Evolutionary conservation across 2,888 invertebrate genomes (phyloP), one percentile per base, ranked within the genome.

Genomic region (Exocentrus adspersus): DNA sequence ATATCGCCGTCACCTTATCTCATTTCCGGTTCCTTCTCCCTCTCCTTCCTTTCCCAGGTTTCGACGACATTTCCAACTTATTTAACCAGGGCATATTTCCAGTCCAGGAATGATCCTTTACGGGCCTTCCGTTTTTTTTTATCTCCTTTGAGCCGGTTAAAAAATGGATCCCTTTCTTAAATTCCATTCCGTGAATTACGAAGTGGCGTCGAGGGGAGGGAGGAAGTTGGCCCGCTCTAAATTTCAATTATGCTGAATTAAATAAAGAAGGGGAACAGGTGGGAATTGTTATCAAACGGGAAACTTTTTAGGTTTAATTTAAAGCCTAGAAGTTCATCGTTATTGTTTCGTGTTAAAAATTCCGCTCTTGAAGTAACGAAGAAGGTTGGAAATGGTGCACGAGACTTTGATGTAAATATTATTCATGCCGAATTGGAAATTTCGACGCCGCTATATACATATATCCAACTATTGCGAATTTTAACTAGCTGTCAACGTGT

Each of bases 1-100:
- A 78, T 77, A 75, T 74, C 61, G 32, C 73, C 74, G 65, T 66
- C 74, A 66, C 66, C 74, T 78, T 78, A 78, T 79, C 78, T 76
- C 68, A 73, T 70, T 76, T 77, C 75, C 74, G 74, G 69, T 12
- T 41, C 37, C 48, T 41, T 41, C 37, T 45, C 70, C 19, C 46
- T 37, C 48, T 41, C 48, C 37, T 45, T 41, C 17, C 3, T 19
- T 9, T 42, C 37, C 32, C 5, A 7, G 32, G 57, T 46, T 57
- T 46, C 45, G 32, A n/a, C 30, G 57, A 20, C 42, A 57, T 45
- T 46, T 57, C 46, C 32, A 46, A 46, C 45, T 57, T 57, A 57
- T 46, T 57, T 57, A 57, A 32, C 43, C 43, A 17, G 16, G 12
- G 32, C 32, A 57, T 57, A 46, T 46, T 57, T 41, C 32, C 20